phyloP scores from a whole-genome alignment of 2,113 vertebrate species.

The Lanius collurio region DNA sequence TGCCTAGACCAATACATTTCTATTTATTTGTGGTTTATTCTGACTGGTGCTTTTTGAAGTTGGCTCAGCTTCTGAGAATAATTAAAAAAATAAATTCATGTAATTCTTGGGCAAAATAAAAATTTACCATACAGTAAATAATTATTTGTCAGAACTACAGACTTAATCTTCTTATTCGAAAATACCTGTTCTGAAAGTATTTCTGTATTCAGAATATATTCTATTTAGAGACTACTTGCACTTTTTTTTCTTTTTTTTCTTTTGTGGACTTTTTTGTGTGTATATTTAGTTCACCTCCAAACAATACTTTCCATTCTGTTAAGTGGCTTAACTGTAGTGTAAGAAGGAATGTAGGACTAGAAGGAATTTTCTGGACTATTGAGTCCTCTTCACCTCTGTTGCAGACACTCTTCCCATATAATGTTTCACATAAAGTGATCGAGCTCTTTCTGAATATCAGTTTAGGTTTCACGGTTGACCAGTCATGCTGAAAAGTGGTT shows the following conservation, averaged over 20 bases:
- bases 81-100: background rate
- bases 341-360: background rate
- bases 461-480: background rate
- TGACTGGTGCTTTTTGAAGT: background rate
- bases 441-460: background rate
- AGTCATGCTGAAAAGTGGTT: background rate
- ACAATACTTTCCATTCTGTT: background rate
- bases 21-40: background rate
- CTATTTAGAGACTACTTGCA: background rate
- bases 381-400: background rate
- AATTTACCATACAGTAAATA: background rate
- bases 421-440: background rate
- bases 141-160: background rate
- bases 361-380: background rate
- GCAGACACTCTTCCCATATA: background rate
- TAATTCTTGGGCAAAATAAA: background rate
- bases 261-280: background rate
- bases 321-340: background rate
- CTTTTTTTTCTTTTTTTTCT: fast-evolving
- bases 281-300: background rate
- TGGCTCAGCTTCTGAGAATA: background rate
- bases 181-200: background rate
- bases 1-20: background rate
- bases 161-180: background rate
- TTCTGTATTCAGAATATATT: background rate